Base-by-base conservation (phyloP, 2,113 vertebrate genomes). In the Connochaetes taurinus region DNA sequence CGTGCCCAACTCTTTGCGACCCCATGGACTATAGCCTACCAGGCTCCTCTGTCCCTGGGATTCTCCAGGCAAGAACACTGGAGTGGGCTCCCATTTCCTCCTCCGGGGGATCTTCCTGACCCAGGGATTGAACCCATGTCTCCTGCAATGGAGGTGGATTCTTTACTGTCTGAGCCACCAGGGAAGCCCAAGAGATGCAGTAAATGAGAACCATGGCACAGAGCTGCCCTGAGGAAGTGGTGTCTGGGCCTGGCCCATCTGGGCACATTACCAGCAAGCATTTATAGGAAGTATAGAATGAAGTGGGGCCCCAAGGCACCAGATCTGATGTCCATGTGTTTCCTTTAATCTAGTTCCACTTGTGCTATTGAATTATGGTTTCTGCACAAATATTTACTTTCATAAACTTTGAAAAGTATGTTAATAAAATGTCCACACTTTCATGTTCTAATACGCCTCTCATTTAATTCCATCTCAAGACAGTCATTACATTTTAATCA, bases 401-500 rank as follows among this genome's bases (percentile, higher is more conserved):
- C 50, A 86, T 47, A 85, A 45, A 64, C 11, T 96, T 90, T 27
- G 31, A 45, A 93, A 87, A 36, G 7, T 40, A 19, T 29, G 14
- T 53, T 67, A 67, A 85, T 81, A 71, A 85, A 31, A 71, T 16
- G 7, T 82, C 55, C 40, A 2, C 47, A 40, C 31, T 47, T 64
- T 82, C 40, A 14, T 21, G 19, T 16, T 60, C 47, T 52, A 81
- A 67, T 43, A 53, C 2, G 25, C 2, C 23, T 84, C 14, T 76
- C 23, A 21, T 78, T 97, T 53, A 93, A 50, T 90, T 84, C 3
- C 84, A 74, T 36, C 25, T 84, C 43, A 90, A 90, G 12, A 67
- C 60, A 93, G 43, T 33, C 85, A 45, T 43, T 62, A 71, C 12
- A 62, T 71, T 95, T 81, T 84, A 58, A 86, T 84, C 76, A 80